These are phyloP conservation scores for Oceanodroma leucorhoa DNA, from an alignment of 2,797 vertebrate genomes.

Conservation along the genomic window DNA sequence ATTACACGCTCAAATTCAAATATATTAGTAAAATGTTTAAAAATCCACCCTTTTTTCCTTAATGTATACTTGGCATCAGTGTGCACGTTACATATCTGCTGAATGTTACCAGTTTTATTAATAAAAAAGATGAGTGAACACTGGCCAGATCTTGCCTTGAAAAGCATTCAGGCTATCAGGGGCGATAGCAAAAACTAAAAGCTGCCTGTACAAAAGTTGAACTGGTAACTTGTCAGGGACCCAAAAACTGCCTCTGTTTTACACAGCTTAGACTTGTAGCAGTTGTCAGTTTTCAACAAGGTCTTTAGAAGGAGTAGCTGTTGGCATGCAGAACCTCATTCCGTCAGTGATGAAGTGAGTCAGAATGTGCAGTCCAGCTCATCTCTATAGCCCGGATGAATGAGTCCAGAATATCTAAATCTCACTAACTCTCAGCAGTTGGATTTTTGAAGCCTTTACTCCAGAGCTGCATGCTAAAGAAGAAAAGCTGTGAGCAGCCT, in stretches of 20 bases:
- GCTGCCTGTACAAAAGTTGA: not conserved
- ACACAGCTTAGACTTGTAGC: not conserved
- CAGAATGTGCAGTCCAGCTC: not conserved
- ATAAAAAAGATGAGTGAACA: not conserved
- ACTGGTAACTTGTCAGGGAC: not conserved
- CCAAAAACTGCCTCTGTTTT: not conserved
- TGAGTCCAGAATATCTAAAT: not conserved
- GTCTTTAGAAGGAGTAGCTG: not conserved
- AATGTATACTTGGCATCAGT: not conserved
- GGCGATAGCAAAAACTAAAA: not conserved
- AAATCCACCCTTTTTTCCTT: not conserved
- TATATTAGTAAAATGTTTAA: not conserved
- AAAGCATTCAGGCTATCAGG: not conserved
- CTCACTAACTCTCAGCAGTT: not conserved
- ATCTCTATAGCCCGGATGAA: not conserved
- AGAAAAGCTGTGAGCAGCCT: not conserved
- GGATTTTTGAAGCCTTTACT: not conserved
- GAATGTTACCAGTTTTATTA: not conserved
- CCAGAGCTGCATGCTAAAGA: not conserved
- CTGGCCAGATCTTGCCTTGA: not conserved
- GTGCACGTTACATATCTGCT: not conserved
- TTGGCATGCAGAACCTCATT: not conserved
- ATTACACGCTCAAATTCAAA: not conserved
- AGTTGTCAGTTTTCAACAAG: not conserved
- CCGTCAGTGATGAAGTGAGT: fast-evolving